phyloP scores from a whole-genome alignment of 2,797 vertebrate genomes.

The Halcyon chelicuti region DNA sequence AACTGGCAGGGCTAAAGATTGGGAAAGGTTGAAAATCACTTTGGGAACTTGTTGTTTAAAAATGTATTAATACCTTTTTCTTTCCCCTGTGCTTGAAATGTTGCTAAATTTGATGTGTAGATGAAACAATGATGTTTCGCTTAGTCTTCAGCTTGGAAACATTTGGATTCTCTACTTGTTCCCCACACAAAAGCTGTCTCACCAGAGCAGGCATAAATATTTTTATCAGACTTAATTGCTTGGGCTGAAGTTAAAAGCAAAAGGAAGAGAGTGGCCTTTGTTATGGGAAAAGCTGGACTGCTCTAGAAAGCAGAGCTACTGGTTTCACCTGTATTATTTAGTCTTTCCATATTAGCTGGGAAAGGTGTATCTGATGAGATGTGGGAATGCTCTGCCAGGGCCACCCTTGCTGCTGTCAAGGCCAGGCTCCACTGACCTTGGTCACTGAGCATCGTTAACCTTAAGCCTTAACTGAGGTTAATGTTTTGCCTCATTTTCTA shows the following conservation, averaged over 20 bases:
- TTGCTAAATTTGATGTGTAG: not conserved
- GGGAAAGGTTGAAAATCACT: not conserved
- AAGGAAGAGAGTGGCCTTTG: not conserved
- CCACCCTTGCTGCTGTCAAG: not conserved
- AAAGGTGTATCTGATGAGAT: not conserved
- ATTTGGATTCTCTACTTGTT: not conserved
- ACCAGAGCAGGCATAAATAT: conserved; percentile 18
- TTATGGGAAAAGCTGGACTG: not conserved
- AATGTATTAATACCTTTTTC: rapidly evolving
- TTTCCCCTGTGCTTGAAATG: not conserved
- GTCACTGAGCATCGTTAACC: not conserved
- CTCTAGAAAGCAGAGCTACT: not conserved
- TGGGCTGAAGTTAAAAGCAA: conserved; percentile 40
- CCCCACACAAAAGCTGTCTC: conserved; percentile 42
- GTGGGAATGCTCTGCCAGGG: not conserved
- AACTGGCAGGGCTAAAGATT: not conserved
- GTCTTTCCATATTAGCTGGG: not conserved
- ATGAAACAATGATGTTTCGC: not conserved
- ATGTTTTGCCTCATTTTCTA: not conserved
- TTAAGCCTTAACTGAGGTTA: not conserved
- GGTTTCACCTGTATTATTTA: conserved; percentile 33
- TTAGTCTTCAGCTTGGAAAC: not conserved
- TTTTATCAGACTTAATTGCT: conserved; percentile 56
- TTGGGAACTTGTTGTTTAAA: not conserved
- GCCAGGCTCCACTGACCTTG: not conserved